Conservation (phyloP, 2,113 vertebrate species). For the Aspidoscelis tigris region DNA sequence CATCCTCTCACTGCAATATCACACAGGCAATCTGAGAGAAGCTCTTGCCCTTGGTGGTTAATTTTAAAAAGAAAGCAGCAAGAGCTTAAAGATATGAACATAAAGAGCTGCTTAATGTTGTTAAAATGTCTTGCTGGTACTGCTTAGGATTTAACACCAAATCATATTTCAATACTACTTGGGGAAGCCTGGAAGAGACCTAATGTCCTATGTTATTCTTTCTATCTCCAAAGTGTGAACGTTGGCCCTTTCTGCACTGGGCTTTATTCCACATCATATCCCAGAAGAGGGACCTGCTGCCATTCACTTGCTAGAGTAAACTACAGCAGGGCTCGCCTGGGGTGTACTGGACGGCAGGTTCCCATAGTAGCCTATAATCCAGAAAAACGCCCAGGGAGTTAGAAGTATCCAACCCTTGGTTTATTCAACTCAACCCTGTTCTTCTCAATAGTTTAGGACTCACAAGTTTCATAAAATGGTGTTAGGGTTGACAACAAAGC, state of each 20-base stretch:
- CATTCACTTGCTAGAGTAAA: no score
- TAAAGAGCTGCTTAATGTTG: neutral
- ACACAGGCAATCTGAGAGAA: slow-evolving; percentile 20
- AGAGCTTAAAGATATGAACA: neutral
- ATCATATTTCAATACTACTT: neutral
- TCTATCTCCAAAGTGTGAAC: neutral
- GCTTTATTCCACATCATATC: no score
- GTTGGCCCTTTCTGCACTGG: no score
- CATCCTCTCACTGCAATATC: neutral
- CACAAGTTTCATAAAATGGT: no score
- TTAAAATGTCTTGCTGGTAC: neutral
- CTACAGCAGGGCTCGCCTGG: no score
- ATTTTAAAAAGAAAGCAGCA: neutral
- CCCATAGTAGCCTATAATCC: no score
- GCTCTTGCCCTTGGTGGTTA: neutral
- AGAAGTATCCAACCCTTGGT: neutral
- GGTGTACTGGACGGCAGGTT: no score
- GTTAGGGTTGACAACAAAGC: no score
- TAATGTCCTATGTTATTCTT: neutral
- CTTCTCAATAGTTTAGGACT: no score
- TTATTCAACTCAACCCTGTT: neutral
- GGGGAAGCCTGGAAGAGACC: neutral
- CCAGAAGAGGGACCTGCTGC: no score
- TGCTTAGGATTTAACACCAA: neutral
- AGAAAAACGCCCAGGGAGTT: no score